Percentiles rank a stretch among this genome's conserved stretches.
phyloP scores from a whole-genome alignment of 2,113 vertebrate species.

The Craseonycteris thonglongyai region DNA sequence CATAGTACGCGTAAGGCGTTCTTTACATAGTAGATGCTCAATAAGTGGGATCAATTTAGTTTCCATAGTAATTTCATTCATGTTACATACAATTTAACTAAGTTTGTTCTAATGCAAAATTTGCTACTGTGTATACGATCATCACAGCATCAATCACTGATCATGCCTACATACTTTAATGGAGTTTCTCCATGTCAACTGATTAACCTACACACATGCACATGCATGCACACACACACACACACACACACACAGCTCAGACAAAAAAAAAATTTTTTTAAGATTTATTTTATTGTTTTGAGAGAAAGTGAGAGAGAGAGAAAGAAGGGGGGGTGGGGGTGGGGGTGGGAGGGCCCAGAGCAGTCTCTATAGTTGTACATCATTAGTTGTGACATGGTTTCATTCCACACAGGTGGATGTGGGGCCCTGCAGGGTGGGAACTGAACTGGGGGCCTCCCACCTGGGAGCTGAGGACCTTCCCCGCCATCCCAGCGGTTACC shows the following conservation, averaged over 20 bases:
- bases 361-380: no score
- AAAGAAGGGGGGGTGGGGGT: no score
- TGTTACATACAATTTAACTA: neutral
- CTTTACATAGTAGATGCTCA: neutral
- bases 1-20: neutral
- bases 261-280: neutral
- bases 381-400: no score
- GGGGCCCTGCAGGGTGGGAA: no score
- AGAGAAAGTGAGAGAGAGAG: no score
- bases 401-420: no score
- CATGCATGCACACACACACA: fast-evolving
- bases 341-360: no score
- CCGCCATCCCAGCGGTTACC: no score
- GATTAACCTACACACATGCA: neutral
- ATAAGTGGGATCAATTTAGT: neutral
- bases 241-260: neutral
- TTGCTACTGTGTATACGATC: neutral
- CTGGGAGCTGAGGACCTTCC: no score
- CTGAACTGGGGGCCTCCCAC: no score
- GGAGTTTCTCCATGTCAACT: neutral
- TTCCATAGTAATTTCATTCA: neutral
- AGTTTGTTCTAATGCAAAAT: neutral
- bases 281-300: no score
- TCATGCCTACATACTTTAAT: neutral
- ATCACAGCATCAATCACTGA: neutral